Evolutionary conservation across 1,140 invertebrate genomes (phyloP), one percentile per base, ranked within the genome.

Genomic region (Sycophila sp.): DNA sequence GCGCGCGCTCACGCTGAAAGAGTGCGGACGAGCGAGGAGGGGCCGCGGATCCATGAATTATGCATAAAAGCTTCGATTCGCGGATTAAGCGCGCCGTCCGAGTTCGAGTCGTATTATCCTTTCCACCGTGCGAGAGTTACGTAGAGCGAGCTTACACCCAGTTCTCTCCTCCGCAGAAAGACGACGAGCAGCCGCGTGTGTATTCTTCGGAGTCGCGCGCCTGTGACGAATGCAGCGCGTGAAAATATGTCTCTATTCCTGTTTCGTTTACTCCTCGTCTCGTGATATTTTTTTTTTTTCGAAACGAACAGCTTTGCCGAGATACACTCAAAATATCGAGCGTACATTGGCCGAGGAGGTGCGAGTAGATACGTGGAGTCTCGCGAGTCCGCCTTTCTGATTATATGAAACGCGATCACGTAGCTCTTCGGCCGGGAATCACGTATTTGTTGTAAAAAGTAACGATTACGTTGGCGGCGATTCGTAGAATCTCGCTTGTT

Each of bases 11-110:
- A n/a, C n/a, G n/a, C 1, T 28, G 66, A 59, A 60, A 36, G 34
- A 65, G 51, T 2, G 38, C n/a, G 32, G 26, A 38, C 2, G 66
- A 63, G 64, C 49, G 56, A 60, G 40, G 74, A n/a, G n/a, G n/a
- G n/a, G n/a, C n/a, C n/a, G n/a, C n/a, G 58, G 67, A 75, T 69
- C 73, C 76, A 80, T 85, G 82, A 84, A 85, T 84, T 81, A 85
- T 85, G 83, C 82, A 85, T 83, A 76, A 83, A 81, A 84, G 82
- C 82, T 85, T 85, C 82, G 84, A 85, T 85, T 85, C 82, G 80
- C 81, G 81, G 83, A 84, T 83, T 84, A 84, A 83, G 77, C 77
- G 74, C 75, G 71, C 69, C 60, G 73, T 72, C 70, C 71, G 71
- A 70, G 76, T 74, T 76, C 78, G 73, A 73, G 15, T 36, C 22